Base-by-base conservation (phyloP, 1,140 invertebrate genomes). In the Solen grandis region DNA sequence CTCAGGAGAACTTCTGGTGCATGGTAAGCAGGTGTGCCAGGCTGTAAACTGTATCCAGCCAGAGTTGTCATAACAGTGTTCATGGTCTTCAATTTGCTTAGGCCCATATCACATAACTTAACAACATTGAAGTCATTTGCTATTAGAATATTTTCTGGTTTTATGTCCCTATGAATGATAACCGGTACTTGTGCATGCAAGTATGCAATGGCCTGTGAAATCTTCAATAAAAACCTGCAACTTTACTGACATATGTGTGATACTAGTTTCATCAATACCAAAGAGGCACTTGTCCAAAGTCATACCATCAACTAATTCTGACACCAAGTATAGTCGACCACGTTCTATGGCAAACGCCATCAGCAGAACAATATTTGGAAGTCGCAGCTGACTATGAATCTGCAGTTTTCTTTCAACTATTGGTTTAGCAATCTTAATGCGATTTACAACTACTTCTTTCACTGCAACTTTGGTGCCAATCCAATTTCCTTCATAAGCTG, bases 351-450 rank as follows among this genome's bases (percentile, higher is more conserved):
- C 55, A 38, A 46, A 72, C 14, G 80, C 81, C 68, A 81, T 72
- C 4, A 83, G 36, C 54, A 65, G 31, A 10, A 85, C 38, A 60
- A 85, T 85, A 57, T 83, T 81, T 5, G 81, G 81, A 69, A 83
- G 81, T 14, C 76, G 46, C 4, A 81, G n/a, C 22, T 83, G 59
- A 29, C 46, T 70, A 55, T 80, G 72, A 4, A 84, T 50, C n/a
- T 25, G 5, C 8, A 84, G 69, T 63, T 81, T 79, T 33, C 63
- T 16, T 22, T 78, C 65, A 57, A 78, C 41, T 14, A 78, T 57
- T 29, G 57, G 22, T 57, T 74, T 55, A 14, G 50, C 41, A 38
- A 63, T 5, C 22, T 69, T 73, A 50, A 81, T 79, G 1, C 59
- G 38, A n/a, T 59, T 68, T 0, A 69, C 38, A 2, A 29, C 0